Evolutionary conservation across 2,797 vertebrate species (phyloP), one percentile per base, ranked within the genome.

Genomic region (Pseudochirops cupreus): DNA sequence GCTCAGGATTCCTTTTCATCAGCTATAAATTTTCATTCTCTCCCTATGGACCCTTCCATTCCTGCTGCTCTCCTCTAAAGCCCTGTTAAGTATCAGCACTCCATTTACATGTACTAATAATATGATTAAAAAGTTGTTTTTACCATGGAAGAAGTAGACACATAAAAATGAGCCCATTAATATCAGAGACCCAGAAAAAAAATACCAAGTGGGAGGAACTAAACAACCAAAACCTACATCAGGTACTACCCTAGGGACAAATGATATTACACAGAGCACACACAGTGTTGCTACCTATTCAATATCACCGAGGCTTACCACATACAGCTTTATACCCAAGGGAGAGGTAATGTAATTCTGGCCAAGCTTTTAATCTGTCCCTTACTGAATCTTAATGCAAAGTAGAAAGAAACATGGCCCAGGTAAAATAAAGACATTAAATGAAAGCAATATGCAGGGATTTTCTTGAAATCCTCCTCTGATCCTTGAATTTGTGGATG

Each of bases 361-460:
- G 10, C 56, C 94, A n/a, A 95, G 94, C 12, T 50, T 54, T 92
- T 91, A 56, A 90, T 94, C 92, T n/a, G 10, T 26, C 74, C 90
- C 67, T 55, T 92, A 16, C 91, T 93, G 93, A 96, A 58, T 87
- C 95, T 95, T 95, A 74, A 1, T 57, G 62, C 91, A 82, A 82
- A 96, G 16, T 26, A 93, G 54, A 74, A 39, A 57, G 39, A 56
- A 93, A 55, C 33, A 29, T 12, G 91, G 74, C 11, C 18, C 46
- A 39, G 56, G 58, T 54, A 94, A 91, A 98, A 95, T 56, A 28
- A 95, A 98, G 93, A 52, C 16, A 0, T 55, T 53, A 26, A 67
- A 93, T 91, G 13, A 50, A 97, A 97, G 94, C 18, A 55, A 39
- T 3, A 52, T 0, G 0, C 1, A 31, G 59, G 46, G 74, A 33